These are phyloP conservation scores for Drepana falcataria DNA, from an alignment of 2,888 invertebrate species.

Conservation along the genomic window DNA sequence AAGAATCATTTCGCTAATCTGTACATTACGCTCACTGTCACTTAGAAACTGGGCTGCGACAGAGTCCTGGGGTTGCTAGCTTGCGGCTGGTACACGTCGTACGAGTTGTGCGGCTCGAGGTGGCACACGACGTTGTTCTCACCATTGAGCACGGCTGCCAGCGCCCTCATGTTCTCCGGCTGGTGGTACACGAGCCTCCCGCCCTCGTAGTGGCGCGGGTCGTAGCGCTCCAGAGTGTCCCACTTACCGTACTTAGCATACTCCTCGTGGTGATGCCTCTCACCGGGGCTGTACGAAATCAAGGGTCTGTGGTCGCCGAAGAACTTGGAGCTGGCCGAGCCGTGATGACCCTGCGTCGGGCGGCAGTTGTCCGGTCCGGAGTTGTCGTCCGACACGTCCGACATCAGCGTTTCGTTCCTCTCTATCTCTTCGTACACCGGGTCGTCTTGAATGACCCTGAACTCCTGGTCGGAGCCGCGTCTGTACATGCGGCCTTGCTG, in stretches of 20 bases:
- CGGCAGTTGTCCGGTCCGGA: slow-evolving; percentile 82
- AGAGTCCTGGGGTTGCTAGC: slow-evolving; percentile 69
- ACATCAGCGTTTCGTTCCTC: slow-evolving; percentile 84
- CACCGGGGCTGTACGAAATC: slow-evolving; percentile 86
- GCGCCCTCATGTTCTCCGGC: slow-evolving; percentile 77
- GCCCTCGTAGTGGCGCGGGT: slow-evolving; percentile 70
- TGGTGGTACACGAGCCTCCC: slow-evolving; percentile 75
- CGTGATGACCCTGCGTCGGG: slow-evolving; percentile 80
- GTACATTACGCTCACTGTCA: slow-evolving; percentile 44
- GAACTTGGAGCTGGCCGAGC: slow-evolving; percentile 81
- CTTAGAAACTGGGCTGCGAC: slow-evolving; percentile 73
- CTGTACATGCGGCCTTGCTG: slow-evolving; percentile 71
- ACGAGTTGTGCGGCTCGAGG: slow-evolving; percentile 84
- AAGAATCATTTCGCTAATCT: slow-evolving; percentile 61
- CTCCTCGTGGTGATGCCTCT: slow-evolving; percentile 75
- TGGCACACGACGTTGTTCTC: slow-evolving; percentile 92
- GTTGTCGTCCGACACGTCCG: slow-evolving; percentile 87
- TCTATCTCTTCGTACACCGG: slow-evolving; percentile 91
- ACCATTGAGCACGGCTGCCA: slow-evolving; percentile 90
- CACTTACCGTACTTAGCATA: slow-evolving; percentile 72
- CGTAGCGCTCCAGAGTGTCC: slow-evolving; percentile 75
- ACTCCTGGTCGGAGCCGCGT: slow-evolving; percentile 77
- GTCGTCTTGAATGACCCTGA: slow-evolving; percentile 82
- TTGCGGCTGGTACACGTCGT: slow-evolving; percentile 69
- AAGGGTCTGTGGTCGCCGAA: slow-evolving; percentile 90